A percentile compares a stretch with the other conserved stretches of the same genome.
Conservation (phyloP, 2,888 invertebrate genomes). For the Dryadula phaetusa region DNA sequence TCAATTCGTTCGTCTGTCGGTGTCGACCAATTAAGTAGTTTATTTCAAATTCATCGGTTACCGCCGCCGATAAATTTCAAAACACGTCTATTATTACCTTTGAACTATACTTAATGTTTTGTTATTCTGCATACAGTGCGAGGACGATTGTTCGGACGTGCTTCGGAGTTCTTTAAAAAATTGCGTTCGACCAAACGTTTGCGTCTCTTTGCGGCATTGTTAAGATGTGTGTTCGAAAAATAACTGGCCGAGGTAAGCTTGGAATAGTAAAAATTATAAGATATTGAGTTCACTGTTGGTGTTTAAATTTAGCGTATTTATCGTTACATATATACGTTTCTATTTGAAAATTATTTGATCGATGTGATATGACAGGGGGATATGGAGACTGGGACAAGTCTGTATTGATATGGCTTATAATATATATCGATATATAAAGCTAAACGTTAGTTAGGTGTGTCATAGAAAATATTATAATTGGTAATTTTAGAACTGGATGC, state of each 20-base stretch:
- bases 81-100: constrained; percentile 79
- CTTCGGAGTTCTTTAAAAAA: constrained; percentile 72
- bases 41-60: constrained; percentile 70
- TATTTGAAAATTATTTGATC: too few species aligned
- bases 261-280: too few species aligned
- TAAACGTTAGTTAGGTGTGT: too few species aligned
- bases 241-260: constrained; percentile 39
- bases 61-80: constrained; percentile 78
- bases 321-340: too few species aligned
- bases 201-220: background rate
- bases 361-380: too few species aligned
- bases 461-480: too few species aligned
- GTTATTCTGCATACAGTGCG: constrained; percentile 73
- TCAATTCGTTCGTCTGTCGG: constrained; percentile 54
- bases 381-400: too few species aligned
- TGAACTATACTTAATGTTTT: constrained; percentile 77
- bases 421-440: too few species aligned
- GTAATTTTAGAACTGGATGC: too few species aligned
- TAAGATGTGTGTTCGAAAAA: constrained; percentile 32
- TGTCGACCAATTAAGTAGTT: constrained; percentile 59
- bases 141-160: constrained; percentile 79
- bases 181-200: constrained; percentile 57
- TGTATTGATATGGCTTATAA: too few species aligned
- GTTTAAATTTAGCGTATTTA: too few species aligned
- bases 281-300: too few species aligned